Conservation (phyloP, 2,113 vertebrate species). For the Psophia crepitans region DNA sequence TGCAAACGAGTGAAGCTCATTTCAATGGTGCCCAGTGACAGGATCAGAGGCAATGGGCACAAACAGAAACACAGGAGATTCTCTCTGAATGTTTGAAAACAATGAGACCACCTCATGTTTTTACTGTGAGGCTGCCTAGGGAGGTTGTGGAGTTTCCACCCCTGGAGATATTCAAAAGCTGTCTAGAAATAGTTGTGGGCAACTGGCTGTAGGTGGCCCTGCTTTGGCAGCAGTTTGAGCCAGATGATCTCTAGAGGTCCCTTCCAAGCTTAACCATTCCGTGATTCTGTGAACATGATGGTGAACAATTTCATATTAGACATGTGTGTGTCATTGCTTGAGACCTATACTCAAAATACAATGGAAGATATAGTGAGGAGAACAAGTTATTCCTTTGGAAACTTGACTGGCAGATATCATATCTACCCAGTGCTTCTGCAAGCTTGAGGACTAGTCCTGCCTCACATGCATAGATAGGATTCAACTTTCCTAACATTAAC, state of each 20-base stretch:
- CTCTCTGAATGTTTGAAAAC: neutral
- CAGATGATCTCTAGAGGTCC: neutral
- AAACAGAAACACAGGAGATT: neutral
- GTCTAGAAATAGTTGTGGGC: neutral
- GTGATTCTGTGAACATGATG: neutral
- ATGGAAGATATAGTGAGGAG: neutral
- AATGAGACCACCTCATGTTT: no score
- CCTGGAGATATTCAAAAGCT: neutral
- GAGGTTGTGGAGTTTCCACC: neutral
- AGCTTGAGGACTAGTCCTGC: neutral
- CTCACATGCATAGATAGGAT: neutral
- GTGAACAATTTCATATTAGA: neutral
- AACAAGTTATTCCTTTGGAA: neutral
- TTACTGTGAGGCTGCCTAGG: neutral
- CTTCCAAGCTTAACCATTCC: neutral
- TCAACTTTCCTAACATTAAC: neutral
- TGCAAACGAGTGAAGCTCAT: neutral
- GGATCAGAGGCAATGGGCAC: neutral
- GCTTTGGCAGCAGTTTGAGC: neutral
- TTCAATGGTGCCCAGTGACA: neutral
- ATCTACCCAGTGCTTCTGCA: neutral
- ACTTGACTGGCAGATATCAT: neutral
- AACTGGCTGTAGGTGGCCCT: neutral
- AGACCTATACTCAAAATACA: neutral
- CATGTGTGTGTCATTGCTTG: neutral